Evolutionary conservation across 2,888 invertebrate genomes (phyloP), one percentile per base, ranked within the genome.

Genomic region (Macrophya annulata): DNA sequence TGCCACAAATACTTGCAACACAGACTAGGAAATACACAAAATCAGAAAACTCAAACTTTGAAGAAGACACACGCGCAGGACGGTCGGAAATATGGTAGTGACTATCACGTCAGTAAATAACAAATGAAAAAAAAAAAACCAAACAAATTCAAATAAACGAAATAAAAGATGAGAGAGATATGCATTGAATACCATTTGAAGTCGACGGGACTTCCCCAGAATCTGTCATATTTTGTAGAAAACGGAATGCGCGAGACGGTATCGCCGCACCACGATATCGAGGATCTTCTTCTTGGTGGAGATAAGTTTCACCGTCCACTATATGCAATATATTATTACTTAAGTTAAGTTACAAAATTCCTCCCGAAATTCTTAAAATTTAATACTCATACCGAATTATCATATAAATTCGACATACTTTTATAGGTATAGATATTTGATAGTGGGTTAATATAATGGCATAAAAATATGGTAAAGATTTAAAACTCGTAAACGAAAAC

Each of bases 171-270:
- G 12, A 81, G 79, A 43, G 10, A 72, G 77, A 76, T 72, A 68
- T 10, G 45, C 45, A 72, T 17, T 55, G 43, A 89, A 87, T 91
- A 90, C 90, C 89, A 86, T 89, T 89, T 81, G 92, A 86, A 89
- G 93, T 88, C 89, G 91, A 88, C 89, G 90, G 82, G 17, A 89
- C 88, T 84, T 93, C 93, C 55, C 92, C 93, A 87, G 92, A 92
- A 79, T 95, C 95, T 45, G 96, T 96, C 95, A 96, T 96, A 87
- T 94, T 95, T 92, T 96, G 96, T 87, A 97, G 94, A 88, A 95
- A 95, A 90, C 95, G 94, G 93, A 96, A 96, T 88, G 96, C 96
- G 91, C 96, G 95, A 74, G 96, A 96, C 17, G 96, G 96, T 90
- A 96, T 96, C 87, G 95, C 94, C 51, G 95, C 94, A 71, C 96